These are phyloP conservation scores for Formica aserva DNA, from an alignment of 2,888 invertebrate genomes.

Conservation along the genomic window DNA sequence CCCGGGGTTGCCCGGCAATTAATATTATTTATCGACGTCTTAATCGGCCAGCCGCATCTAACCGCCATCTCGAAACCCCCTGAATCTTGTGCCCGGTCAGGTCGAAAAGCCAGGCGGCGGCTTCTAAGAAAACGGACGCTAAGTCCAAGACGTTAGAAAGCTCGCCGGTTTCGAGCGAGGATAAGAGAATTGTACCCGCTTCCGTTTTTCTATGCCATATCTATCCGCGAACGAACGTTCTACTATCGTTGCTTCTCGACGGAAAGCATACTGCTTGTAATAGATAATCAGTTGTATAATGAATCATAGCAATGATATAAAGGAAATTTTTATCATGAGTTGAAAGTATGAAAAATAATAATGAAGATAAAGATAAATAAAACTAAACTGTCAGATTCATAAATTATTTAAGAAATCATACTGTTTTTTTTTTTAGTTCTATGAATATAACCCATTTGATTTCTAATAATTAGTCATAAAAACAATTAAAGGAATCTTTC, in stretches of 20 bases:
- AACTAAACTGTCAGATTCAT: background rate
- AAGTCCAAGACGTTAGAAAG: slow-evolving; percentile 5
- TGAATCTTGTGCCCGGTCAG: slow-evolving; percentile 45
- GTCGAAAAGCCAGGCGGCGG: slow-evolving; percentile 39
- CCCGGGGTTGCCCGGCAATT: slow-evolving; percentile 81
- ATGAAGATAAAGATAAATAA: background rate
- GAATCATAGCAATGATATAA: background rate
- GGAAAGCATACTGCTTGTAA: background rate
- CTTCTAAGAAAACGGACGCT: slow-evolving; percentile 37
- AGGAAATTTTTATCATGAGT: background rate
- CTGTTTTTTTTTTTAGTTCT: background rate
- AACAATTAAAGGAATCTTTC: background rate
- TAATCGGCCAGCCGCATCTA: slow-evolving; percentile 84
- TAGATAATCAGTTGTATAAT: background rate
- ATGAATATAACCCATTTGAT: background rate
- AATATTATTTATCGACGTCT: slow-evolving; percentile 86
- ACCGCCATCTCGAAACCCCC: slow-evolving; percentile 70
- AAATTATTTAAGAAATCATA: background rate
- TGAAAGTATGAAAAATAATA: background rate
- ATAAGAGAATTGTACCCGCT: slow-evolving; percentile 7
- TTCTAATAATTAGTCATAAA: too few species aligned
- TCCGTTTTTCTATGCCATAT: slow-evolving; percentile 13
- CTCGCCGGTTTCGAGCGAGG: background rate
- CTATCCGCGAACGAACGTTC: slow-evolving; percentile 20
- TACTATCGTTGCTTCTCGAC: slow-evolving; percentile 8